These are phyloP conservation scores for Helarctos malayanus DNA, from an alignment of 2,797 vertebrate species.

Conservation along the genomic window DNA sequence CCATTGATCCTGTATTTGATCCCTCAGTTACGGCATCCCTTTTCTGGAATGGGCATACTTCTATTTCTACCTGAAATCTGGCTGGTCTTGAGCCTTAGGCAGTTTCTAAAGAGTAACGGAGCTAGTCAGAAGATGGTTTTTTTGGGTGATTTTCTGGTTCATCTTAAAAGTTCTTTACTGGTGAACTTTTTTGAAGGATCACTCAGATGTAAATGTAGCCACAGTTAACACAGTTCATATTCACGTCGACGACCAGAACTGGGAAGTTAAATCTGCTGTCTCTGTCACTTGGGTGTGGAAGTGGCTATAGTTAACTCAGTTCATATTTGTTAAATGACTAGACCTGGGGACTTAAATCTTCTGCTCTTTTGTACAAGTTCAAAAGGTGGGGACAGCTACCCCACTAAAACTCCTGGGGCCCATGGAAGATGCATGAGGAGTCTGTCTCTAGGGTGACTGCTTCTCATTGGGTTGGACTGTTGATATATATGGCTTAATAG, in stretches of 20 bases:
- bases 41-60: neutral
- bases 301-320: neutral
- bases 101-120: neutral
- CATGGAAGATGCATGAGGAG: neutral
- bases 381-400: neutral
- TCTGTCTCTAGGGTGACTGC: neutral
- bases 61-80: constrained; percentile 11
- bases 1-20: neutral
- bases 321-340: constrained; percentile 31
- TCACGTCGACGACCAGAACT: neutral
- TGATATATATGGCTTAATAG: neutral
- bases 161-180: constrained; percentile 38
- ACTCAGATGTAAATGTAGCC: neutral
- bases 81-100: neutral
- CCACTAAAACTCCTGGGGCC: neutral
- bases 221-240: neutral
- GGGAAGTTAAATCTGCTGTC: neutral
- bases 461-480: neutral
- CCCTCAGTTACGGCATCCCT: neutral
- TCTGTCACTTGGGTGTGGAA: neutral
- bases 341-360: neutral
- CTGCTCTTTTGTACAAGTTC: constrained; percentile 50
- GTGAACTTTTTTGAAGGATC: neutral
- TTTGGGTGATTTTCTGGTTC: neutral
- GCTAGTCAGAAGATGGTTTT: neutral